Base-by-base conservation (phyloP, 2,113 vertebrate species). In the Craseonycteris thonglongyai region DNA sequence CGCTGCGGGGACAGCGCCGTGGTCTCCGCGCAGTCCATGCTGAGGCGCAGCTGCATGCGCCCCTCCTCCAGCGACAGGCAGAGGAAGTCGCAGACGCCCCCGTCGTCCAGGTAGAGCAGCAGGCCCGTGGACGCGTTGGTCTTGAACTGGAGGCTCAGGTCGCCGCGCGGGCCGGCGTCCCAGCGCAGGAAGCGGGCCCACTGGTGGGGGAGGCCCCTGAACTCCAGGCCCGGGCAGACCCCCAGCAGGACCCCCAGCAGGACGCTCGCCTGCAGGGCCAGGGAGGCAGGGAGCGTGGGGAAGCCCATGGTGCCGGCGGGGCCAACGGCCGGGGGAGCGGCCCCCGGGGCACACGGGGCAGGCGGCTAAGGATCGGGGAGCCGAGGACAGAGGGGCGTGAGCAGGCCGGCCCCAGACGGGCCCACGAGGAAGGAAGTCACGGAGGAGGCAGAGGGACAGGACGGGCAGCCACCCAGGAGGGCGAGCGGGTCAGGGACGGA, bases 171-270 rank as follows among this genome's bases (percentile, higher is more conserved):
- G 98, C 99, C 99, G 93, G 99, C 99, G 65, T 99, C 99, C 99
- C 99, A 99, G 97, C 99, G 99, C 81, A 99, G 98, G 98, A 99
- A 99, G 90, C 99, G 99, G 92, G 99, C 99, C 99, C 99, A 99
- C 97, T 99, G 99, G 95, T 99, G 99, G 72, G 99, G 98, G 30
- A 99, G 98, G 80, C 99, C 99, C 96, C 99, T 99, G 96, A 99
- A 99, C 98, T 99, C 99, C 45, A 99, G 98, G 92, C 99, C 98
- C 94, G 98, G 93, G 96, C 98, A 99, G 54, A 99, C 98, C 91
- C 98, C 99, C 96, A 99, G 95, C 83, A 99, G 93, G 65, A 98
- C 98, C 96, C 99, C 98, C 93, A 99, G 98, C 92, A 99, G 97
- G 95, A 99, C 96, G 97, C 99, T 98, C 95, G 98, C 97, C 98